Conservation (phyloP, 2,797 vertebrate species). For the Heterohyrax brucei region DNA sequence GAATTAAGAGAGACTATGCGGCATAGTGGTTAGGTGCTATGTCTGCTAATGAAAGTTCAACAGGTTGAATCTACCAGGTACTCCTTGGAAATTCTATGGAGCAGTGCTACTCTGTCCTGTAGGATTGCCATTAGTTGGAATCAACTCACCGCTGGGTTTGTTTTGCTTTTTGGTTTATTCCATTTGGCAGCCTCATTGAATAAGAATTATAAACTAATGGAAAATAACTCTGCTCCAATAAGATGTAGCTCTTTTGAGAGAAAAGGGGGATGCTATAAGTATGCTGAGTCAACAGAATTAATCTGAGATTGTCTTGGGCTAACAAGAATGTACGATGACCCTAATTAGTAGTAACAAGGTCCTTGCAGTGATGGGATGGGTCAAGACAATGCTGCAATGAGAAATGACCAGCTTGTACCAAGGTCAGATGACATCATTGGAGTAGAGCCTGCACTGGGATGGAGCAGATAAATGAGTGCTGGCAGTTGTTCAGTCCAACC, state of each 20-base stretch:
- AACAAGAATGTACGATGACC: constrained; percentile 56
- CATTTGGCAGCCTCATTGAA: neutral
- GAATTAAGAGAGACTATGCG: neutral
- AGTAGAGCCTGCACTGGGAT: neutral
- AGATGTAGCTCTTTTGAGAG: neutral
- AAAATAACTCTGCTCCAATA: constrained; percentile 10
- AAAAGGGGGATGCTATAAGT: constrained; percentile 38
- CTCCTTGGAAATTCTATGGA: too few species aligned
- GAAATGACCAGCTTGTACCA: constrained; percentile 58
- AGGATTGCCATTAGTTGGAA: too few species aligned
- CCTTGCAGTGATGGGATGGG: constrained; percentile 39
- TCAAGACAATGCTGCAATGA: constrained; percentile 47
- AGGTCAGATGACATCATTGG: constrained; percentile 28
- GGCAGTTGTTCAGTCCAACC: constrained; percentile 44
- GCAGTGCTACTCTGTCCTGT: too few species aligned
- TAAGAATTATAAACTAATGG: constrained; percentile 54
- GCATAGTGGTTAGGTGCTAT: too few species aligned
- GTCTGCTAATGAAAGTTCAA: too few species aligned
- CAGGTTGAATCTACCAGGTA: too few species aligned
- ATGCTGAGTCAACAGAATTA: constrained; percentile 62
- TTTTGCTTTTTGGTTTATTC: neutral
- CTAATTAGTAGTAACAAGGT: constrained; percentile 64
- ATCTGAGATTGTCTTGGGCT: constrained; percentile 58
- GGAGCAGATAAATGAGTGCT: constrained; percentile 5
- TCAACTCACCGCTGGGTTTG: too few species aligned